Percentiles rank a stretch among this genome's conserved stretches.
These are phyloP conservation scores for Phyllotis vaccarum DNA, from an alignment of 2,797 vertebrate genomes.

Conservation along the genomic window DNA sequence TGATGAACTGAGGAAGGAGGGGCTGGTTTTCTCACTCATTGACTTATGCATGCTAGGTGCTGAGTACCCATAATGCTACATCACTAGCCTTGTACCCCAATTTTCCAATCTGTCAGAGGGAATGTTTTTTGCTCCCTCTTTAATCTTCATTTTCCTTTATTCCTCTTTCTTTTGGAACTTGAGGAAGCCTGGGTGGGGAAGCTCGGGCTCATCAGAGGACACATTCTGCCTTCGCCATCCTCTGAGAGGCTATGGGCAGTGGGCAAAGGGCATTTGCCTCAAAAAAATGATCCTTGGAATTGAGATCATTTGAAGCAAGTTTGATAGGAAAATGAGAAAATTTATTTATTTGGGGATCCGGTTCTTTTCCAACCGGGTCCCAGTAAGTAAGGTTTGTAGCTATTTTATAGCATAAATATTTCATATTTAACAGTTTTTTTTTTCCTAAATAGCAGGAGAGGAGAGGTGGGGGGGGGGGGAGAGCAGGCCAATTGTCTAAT, in stretches of 20 bases:
- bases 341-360: slow-evolving; percentile 8
- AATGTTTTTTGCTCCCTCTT: too few species aligned
- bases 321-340: neutral
- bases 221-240: neutral
- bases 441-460: neutral
- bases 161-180: neutral
- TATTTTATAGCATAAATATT: neutral
- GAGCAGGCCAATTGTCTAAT: slow-evolving; percentile 1
- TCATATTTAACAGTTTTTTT: neutral
- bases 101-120: neutral
- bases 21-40: neutral
- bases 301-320: slow-evolving; percentile 16
- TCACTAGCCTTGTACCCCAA: neutral
- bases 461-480: too few species aligned
- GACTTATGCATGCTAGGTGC: too few species aligned
- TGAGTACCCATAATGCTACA: neutral
- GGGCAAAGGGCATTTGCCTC: neutral
- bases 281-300: neutral
- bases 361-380: slow-evolving; percentile 49
- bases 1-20: neutral
- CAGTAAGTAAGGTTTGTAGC: slow-evolving; percentile 22
- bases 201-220: slow-evolving; percentile 5
- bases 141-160: neutral
- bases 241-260: neutral
- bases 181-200: neutral